phyloP scores from a whole-genome alignment of 1,140 invertebrate species.

The Drosophila saltans region DNA sequence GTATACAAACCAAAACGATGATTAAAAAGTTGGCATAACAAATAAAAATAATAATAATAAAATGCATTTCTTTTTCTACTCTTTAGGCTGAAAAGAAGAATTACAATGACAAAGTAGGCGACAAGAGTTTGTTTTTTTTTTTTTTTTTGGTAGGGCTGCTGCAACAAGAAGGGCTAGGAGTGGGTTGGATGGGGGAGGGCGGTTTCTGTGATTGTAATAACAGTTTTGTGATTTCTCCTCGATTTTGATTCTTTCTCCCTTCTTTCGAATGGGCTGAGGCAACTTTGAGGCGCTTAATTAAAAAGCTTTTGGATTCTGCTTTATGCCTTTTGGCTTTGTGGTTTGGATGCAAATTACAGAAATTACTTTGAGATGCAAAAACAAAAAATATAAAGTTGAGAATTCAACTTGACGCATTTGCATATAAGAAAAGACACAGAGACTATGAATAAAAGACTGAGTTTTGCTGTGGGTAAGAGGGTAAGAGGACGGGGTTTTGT shows the following conservation, averaged over 20 bases:
- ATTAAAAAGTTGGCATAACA: conserved; percentile 73
- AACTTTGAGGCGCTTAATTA: conserved; percentile 70
- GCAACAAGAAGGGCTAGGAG: not conserved
- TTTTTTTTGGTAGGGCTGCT: conserved; percentile 3
- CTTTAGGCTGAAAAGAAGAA: conserved; percentile 66
- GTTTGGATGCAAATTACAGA: conserved; percentile 23
- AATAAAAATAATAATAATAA: conserved; percentile 69
- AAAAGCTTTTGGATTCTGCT: conserved; percentile 63
- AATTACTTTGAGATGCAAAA: conserved; percentile 14
- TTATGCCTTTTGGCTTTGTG: conserved; percentile 30
- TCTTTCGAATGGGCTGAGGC: conserved; percentile 47
- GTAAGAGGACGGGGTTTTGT: not conserved
- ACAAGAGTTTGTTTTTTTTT: conserved; percentile 17
- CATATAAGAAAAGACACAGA: conserved; percentile 35
- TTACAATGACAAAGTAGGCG: conserved; percentile 78
- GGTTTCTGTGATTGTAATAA: conserved; percentile 71
- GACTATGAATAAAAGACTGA: not conserved
- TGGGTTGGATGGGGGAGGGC: conserved; percentile 14
- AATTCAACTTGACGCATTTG: conserved; percentile 45
- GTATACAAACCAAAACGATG: conserved; percentile 33
- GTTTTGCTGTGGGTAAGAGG: not conserved
- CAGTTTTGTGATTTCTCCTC: conserved; percentile 62
- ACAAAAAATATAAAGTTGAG: not conserved
- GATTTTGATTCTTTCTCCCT: conserved; percentile 51
- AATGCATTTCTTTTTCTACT: conserved; percentile 69